A percentile compares a stretch with the other conserved stretches of the same genome.
phyloP scores from a whole-genome alignment of 2,888 invertebrate species.

The Leptodirus hochenwartii region DNA sequence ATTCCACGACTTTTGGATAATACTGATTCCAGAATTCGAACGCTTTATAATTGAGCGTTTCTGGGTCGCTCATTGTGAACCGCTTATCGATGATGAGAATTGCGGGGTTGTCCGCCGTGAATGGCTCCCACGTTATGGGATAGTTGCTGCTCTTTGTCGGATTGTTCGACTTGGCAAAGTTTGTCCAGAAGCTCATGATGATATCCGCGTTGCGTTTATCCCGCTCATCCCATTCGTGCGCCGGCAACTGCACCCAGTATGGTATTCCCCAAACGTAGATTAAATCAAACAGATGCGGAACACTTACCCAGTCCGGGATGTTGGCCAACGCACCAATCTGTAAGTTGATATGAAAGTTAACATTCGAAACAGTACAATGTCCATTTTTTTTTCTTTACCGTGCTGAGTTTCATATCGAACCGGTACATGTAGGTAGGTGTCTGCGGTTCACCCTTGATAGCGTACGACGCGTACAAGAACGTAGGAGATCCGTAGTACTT shows the following conservation, averaged over 20 bases:
- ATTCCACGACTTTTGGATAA: constrained; percentile 56
- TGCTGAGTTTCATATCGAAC: constrained; percentile 57
- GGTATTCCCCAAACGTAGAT: constrained; percentile 71
- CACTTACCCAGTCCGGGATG: constrained; percentile 59
- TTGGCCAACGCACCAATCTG: constrained; percentile 39
- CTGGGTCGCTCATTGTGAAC: constrained; percentile 55
- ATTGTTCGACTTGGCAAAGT: constrained; percentile 57
- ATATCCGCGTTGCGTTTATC: constrained; percentile 65
- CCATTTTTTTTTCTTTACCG: too few relatives aligned
- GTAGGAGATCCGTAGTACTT: constrained; percentile 46
- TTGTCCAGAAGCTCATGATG: constrained; percentile 65
- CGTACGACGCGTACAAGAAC: constrained; percentile 43
- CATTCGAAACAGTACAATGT: too few relatives aligned
- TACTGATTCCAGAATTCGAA: constrained; percentile 74
- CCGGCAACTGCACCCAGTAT: constrained; percentile 41
- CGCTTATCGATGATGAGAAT: constrained; percentile 57
- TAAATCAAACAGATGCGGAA: constrained; percentile 66
- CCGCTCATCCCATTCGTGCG: constrained; percentile 52
- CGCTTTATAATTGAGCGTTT: constrained; percentile 52
- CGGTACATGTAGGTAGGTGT: constrained; percentile 50
- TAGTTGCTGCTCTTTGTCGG: constrained; percentile 51
- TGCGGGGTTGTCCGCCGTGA: constrained; percentile 48
- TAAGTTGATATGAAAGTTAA: too few relatives aligned
- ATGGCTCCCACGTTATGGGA: constrained; percentile 54
- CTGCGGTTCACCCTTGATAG: constrained; percentile 31